Evolutionary conservation across 1,140 invertebrate genomes (phyloP).

Genomic region (Acyrthosiphon pisum): DNA sequence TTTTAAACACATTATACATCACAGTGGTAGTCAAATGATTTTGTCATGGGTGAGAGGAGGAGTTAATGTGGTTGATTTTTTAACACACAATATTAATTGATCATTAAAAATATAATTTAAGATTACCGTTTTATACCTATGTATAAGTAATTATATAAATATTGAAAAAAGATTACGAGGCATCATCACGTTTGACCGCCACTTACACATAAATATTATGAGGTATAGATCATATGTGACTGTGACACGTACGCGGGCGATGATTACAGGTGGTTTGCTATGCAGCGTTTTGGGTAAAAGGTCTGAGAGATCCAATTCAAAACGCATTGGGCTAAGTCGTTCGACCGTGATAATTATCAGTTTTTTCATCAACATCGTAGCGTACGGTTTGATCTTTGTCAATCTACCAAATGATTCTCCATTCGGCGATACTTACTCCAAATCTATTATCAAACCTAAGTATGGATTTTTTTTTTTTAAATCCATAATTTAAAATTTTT

Average conservation of each 20-base stretch:
- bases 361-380: slow-evolving; percentile 59
- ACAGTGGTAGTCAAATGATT: too few species aligned
- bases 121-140: too few species aligned
- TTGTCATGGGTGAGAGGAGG: too few species aligned
- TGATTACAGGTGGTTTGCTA: slow-evolving; percentile 72
- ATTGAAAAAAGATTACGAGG: too few species aligned
- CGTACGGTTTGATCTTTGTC: slow-evolving; percentile 60
- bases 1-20: background rate
- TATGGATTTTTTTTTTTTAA: background rate
- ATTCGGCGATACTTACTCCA: slow-evolving; percentile 61
- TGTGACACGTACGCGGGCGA: background rate
- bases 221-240: background rate
- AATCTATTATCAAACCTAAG: slow-evolving; percentile 11
- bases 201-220: background rate
- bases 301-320: slow-evolving; percentile 68
- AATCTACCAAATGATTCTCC: slow-evolving; percentile 60
- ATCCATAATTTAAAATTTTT: background rate
- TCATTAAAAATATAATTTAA: too few species aligned
- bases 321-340: slow-evolving; percentile 72
- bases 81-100: too few species aligned
- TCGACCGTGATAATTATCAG: slow-evolving; percentile 71
- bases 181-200: too few species aligned
- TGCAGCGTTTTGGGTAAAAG: slow-evolving; percentile 89
- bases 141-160: too few species aligned
- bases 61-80: too few species aligned